phyloP scores from a whole-genome alignment of 2,113 vertebrate species.

The Sebastes fasciatus region DNA sequence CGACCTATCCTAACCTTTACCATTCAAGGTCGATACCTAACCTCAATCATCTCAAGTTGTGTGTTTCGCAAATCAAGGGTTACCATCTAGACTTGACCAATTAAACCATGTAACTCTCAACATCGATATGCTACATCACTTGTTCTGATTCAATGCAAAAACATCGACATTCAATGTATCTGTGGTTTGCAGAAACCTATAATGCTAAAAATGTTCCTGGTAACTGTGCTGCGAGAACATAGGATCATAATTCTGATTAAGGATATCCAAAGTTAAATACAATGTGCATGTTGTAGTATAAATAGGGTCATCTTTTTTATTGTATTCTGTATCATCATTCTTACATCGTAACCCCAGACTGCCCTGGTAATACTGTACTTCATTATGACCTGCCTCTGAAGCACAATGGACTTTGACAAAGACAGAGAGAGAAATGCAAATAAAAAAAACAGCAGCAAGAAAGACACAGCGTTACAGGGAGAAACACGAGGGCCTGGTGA shows the following conservation, averaged over 20 bases:
- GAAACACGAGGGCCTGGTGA: conserved; percentile 24
- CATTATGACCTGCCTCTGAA: neutral
- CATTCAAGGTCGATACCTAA: too few relatives aligned
- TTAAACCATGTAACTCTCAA: too few relatives aligned
- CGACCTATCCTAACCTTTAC: too few relatives aligned
- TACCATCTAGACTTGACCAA: too few relatives aligned
- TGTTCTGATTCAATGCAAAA: too few relatives aligned
- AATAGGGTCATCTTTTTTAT: neutral
- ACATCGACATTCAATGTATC: neutral
- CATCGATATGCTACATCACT: too few relatives aligned
- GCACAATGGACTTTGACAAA: conserved; percentile 3
- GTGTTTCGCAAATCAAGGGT: too few relatives aligned
- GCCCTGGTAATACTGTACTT: neutral
- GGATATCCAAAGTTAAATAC: neutral
- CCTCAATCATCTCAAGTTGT: too few relatives aligned
- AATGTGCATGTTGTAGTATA: neutral
- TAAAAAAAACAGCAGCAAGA: conserved; percentile 25
- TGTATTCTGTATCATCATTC: neutral
- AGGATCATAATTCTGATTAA: neutral
- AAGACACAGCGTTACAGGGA: neutral
- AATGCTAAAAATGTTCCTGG: neutral
- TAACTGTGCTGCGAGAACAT: neutral
- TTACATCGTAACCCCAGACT: neutral
- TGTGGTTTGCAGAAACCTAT: neutral
- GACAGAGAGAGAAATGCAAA: conserved; percentile 29